Percentiles rank a stretch among this genome's conserved stretches.
These are phyloP conservation scores for Sorex maritimensis DNA, from an alignment of 2,797 vertebrate species.

Conservation along the genomic window DNA sequence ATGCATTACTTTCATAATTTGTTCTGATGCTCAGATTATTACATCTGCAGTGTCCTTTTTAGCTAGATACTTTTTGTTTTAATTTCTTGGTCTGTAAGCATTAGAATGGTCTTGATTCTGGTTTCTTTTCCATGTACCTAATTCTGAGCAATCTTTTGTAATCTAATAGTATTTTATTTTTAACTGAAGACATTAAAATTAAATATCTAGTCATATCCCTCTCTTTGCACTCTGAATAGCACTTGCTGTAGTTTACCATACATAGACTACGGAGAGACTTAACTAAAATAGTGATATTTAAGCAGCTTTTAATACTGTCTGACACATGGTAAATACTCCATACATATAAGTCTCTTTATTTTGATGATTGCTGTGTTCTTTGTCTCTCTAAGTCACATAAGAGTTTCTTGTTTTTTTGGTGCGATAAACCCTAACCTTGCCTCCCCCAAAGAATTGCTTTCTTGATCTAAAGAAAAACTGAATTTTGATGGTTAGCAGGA, in stretches of 20 bases:
- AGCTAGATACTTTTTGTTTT: not conserved
- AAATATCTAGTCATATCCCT: not conserved
- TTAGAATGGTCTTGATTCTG: not conserved
- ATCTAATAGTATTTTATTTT: constrained; percentile 5
- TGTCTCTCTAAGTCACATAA: not conserved
- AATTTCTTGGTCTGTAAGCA: not conserved
- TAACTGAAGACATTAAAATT: not conserved
- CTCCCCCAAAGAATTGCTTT: not conserved
- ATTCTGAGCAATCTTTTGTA: not conserved
- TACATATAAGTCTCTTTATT: not conserved
- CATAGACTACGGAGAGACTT: not conserved
- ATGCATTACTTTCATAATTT: not conserved
- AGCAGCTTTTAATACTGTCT: not conserved
- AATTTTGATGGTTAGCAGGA: constrained; percentile 37
- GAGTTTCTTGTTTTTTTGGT: not conserved
- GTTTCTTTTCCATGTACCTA: not conserved
- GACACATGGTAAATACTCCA: not conserved
- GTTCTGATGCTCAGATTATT: not conserved
- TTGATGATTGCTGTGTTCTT: not conserved
- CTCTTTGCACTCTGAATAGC: not conserved
- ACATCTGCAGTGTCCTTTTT: not conserved
- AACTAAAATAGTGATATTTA: not conserved
- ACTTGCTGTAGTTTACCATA: not conserved
- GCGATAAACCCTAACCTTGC: not conserved
- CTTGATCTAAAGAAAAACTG: constrained; percentile 37